Conservation (phyloP, 2,113 vertebrate species). For the Eulemur macaco region DNA sequence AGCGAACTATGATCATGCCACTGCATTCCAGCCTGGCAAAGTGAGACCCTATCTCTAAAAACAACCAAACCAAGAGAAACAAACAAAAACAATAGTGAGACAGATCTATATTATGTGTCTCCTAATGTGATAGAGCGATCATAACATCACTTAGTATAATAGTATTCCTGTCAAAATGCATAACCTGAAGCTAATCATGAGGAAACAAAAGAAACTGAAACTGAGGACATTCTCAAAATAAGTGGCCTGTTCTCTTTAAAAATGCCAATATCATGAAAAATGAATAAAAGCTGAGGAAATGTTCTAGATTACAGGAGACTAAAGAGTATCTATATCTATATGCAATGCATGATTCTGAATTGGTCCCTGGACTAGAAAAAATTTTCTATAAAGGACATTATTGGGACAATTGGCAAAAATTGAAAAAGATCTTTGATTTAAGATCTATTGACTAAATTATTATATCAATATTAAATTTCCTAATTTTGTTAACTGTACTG, state of each 20-base stretch:
- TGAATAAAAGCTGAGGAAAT: not conserved
- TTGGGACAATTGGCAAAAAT: not conserved
- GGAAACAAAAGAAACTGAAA: not conserved
- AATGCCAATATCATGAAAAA: slow-evolving; percentile 7
- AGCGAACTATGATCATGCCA: too few species aligned
- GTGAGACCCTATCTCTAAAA: too few species aligned
- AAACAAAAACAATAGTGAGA: not conserved
- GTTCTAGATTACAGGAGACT: not conserved
- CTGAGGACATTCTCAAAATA: not conserved
- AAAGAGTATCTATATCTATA: not conserved
- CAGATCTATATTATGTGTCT: not conserved
- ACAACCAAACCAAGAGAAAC: too few species aligned
- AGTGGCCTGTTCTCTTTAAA: not conserved
- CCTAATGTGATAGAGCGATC: not conserved
- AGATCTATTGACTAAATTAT: not conserved
- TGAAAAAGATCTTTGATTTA: not conserved
- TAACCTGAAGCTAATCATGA: not conserved
- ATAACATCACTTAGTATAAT: not conserved
- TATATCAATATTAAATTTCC: not conserved
- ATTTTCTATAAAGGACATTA: not conserved
- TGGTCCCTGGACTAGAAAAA: not conserved
- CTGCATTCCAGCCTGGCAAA: too few species aligned
- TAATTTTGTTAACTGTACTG: not conserved
- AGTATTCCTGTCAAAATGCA: not conserved
- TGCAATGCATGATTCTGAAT: not conserved